Evolutionary conservation across 2,888 invertebrate genomes (phyloP).

Genomic region (Sympetrum striolatum): DNA sequence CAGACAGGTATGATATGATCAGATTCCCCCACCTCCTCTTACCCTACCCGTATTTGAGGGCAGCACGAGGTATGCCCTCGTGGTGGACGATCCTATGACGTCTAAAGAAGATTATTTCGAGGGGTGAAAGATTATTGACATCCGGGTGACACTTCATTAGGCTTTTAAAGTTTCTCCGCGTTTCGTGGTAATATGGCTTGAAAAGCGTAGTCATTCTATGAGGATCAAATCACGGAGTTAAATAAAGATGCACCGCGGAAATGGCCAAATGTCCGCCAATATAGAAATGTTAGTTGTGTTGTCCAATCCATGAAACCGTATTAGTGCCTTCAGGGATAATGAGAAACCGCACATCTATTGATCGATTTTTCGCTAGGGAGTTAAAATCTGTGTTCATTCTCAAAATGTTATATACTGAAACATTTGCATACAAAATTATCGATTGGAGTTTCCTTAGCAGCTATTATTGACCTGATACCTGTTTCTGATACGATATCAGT

Average conservation of each 20-base stretch:
- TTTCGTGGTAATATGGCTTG: not conserved
- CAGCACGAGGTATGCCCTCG: conserved; percentile 17
- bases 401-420: not conserved
- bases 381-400: not conserved
- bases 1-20: conserved; percentile 90
- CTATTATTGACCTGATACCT: not conserved
- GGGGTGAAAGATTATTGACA: not conserved
- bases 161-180: not conserved
- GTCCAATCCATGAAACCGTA: conserved; percentile 11
- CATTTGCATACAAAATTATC: not conserved
- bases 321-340: conserved; percentile 14
- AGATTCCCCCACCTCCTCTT: not conserved
- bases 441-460: not conserved
- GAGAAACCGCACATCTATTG: conserved; percentile 20
- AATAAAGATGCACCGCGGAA: not conserved
- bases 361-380: conserved; percentile 6
- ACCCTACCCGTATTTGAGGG: not conserved
- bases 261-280: not conserved
- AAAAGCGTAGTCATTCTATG: not conserved
- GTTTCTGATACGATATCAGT: not conserved
- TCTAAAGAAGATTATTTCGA: not conserved
- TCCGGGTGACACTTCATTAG: not conserved
- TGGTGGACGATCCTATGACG: not conserved
- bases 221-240: not conserved
- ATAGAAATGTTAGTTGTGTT: not conserved